phyloP scores from a whole-genome alignment of 1,140 invertebrate species.

The Drosophila erecta region DNA sequence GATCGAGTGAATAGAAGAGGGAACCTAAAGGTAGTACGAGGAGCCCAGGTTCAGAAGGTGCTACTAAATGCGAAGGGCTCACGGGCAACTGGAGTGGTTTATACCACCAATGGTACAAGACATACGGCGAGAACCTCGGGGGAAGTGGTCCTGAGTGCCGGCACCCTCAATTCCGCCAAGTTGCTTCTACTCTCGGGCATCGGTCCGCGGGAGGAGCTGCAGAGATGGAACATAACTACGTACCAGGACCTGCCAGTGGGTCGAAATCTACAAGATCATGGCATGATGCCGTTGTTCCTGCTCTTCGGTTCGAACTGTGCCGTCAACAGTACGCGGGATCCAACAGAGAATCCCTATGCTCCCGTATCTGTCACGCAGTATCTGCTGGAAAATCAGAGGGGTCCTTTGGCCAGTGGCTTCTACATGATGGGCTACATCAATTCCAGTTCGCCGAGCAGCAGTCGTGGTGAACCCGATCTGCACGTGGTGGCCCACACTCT shows the following conservation, averaged over 20 bases:
- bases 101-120: slow-evolving; percentile 82
- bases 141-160: slow-evolving; percentile 86
- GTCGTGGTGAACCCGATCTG: slow-evolving; percentile 59
- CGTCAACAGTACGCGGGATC: slow-evolving; percentile 23
- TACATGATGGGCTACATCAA: slow-evolving; percentile 83
- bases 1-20: slow-evolving; percentile 86
- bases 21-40: slow-evolving; percentile 90
- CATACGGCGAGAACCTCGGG: slow-evolving; percentile 13
- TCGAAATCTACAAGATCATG: slow-evolving; percentile 89
- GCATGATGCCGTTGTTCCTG: slow-evolving; percentile 79
- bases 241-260: slow-evolving; percentile 88
- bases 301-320: slow-evolving; percentile 22
- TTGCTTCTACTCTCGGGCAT: slow-evolving; percentile 87
- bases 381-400: slow-evolving; percentile 38
- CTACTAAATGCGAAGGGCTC: slow-evolving; percentile 86
- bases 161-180: slow-evolving; percentile 86
- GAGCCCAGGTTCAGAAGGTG: slow-evolving; percentile 86
- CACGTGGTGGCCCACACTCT: slow-evolving; percentile 84
- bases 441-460: slow-evolving; percentile 44
- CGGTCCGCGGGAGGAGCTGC: slow-evolving; percentile 83
- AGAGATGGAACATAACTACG: slow-evolving; percentile 84
- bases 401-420: slow-evolving; percentile 47
- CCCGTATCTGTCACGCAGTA: slow-evolving; percentile 51
- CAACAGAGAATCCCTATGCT: neutral
- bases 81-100: slow-evolving; percentile 90